Conservation (phyloP, 2,888 invertebrate genomes). For the Clistopyga incitator region DNA sequence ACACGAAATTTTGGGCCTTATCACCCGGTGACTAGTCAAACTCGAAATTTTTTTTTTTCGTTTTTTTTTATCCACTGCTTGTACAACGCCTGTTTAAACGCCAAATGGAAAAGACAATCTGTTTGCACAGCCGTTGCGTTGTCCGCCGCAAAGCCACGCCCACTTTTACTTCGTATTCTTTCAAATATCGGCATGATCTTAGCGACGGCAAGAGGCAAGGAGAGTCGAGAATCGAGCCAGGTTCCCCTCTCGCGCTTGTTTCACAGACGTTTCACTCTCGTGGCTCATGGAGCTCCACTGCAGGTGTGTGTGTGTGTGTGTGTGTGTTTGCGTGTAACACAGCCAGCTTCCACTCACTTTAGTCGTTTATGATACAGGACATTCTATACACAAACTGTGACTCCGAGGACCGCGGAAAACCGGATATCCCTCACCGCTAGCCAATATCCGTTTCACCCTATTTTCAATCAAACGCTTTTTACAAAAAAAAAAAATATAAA, state of each 20-base stretch:
- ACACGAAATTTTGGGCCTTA: constrained; percentile 24
- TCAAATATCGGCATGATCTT: constrained; percentile 77
- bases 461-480: neutral
- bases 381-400: constrained; percentile 54
- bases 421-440: neutral
- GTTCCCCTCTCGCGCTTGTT: constrained; percentile 69
- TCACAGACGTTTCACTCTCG: constrained; percentile 76
- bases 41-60: constrained; percentile 5
- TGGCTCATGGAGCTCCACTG: constrained; percentile 64
- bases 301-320: constrained; percentile 36
- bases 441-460: neutral
- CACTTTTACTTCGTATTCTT: constrained; percentile 80
- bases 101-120: constrained; percentile 69
- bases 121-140: constrained; percentile 66
- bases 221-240: constrained; percentile 33
- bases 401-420: constrained; percentile 5
- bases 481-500: neutral
- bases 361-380: constrained; percentile 55
- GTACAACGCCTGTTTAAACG: constrained; percentile 20
- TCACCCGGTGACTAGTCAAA: neutral
- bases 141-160: constrained; percentile 75
- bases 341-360: constrained; percentile 59
- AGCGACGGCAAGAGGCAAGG: constrained; percentile 42
- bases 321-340: constrained; percentile 16
- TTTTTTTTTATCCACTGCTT: constrained; percentile 5